Evolutionary conservation across 2,113 vertebrate species (phyloP), one percentile per base, ranked within the genome.

Genomic region (cattle (Bos taurus)): DNA sequence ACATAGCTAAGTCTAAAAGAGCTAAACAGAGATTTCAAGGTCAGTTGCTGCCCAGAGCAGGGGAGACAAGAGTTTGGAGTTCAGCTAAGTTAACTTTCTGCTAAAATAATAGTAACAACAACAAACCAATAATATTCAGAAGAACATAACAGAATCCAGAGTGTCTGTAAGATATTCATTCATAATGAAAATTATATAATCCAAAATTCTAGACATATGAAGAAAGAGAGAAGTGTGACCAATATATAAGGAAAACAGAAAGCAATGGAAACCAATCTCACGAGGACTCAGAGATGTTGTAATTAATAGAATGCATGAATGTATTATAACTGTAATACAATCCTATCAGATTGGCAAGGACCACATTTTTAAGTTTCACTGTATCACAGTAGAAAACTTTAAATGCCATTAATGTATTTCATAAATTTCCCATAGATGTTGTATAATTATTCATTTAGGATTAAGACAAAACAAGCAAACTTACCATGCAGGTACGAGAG

Each of bases 401-500:
- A 98, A 96, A 84, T 57, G 36, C 64, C 78, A 96, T 80, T 95
- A 90, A 93, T 30, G 16, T 81, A 40, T n/a, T 50, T 46, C 54
- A 33, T 52, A 56, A 74, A 77, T 40, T 90, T 60, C 10, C 15
- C n/a, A 91, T 10, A 91, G 6, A 48, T 67, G 90, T 5, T 84
- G 5, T 71, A 3, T 33, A 94, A 26, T 46, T 52, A 85, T 54
- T 94, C 13, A 52, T 84, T 95, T 12, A 57, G n/a, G 9, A 90
- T 50, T 94, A 97, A 97, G 92, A 83, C 71, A 86, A 82, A 96
- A 74, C 8, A 93, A 89, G 82, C 56, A 57, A 89, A 98, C 99
- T 99, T 98, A 99, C 99, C 99, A 99, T 99, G 98, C 99, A 99
- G 14, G 99, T 99, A 97, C 99, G 99, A 48, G 99, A 99, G 98